Conservation (phyloP, 2,113 vertebrate genomes). For the Machaerirhynchus nigripectus region DNA sequence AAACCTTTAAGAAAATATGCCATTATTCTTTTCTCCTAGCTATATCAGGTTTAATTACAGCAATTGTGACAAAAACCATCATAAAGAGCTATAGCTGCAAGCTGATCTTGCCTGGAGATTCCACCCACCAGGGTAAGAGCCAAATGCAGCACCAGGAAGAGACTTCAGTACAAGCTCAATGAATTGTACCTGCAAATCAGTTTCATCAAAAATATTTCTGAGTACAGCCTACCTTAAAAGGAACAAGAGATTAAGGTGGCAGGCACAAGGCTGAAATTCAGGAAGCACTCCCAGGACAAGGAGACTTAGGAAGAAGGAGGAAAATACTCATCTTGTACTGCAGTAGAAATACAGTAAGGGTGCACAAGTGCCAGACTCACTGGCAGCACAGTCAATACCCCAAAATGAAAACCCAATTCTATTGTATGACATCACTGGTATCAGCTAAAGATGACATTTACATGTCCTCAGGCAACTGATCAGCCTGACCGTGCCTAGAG, state of each 20-base stretch:
- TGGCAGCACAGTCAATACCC: not conserved
- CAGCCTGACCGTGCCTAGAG: not conserved
- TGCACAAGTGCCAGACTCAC: not conserved
- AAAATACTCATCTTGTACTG: not conserved
- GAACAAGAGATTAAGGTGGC: not conserved
- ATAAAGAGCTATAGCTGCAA: not conserved
- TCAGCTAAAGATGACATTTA: not conserved
- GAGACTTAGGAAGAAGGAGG: not conserved
- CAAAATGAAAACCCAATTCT: not conserved
- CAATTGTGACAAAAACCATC: slow-evolving; percentile 7
- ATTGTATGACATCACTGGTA: not conserved
- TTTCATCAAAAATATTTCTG: not conserved
- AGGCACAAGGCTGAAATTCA: not conserved
- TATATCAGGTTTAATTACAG: slow-evolving; percentile 14
- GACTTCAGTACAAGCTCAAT: not conserved
- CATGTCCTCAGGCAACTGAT: not conserved
- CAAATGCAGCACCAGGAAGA: not conserved
- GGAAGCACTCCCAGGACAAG: not conserved
- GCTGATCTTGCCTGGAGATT: not conserved
- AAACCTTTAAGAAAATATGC: not conserved
- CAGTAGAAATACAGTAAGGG: not conserved
- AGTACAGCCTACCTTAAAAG: not conserved
- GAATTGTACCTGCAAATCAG: not conserved
- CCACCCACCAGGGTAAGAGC: not conserved
- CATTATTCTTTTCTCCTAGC: not conserved